Percentiles rank a stretch among this genome's conserved stretches.
Conservation (phyloP, 2,113 vertebrate species). For the Cinclus mexicanus region DNA sequence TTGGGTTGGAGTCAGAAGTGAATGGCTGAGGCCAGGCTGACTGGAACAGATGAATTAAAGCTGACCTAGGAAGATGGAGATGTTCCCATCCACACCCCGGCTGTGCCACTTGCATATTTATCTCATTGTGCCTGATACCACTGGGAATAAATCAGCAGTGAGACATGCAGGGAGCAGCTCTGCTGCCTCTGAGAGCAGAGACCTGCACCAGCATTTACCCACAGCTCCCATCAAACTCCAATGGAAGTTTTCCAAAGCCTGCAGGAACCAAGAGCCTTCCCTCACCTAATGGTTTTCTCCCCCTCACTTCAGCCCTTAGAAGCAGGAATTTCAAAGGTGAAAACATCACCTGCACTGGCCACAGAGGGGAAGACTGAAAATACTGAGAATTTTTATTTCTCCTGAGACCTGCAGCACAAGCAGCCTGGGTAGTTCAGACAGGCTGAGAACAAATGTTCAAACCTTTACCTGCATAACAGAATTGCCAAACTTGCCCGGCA, state of each 20-base stretch:
- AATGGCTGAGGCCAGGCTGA: background rate
- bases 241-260: background rate
- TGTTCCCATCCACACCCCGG: background rate
- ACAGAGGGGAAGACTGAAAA: background rate
- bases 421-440: background rate
- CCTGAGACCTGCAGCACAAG: background rate
- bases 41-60: constrained; percentile 22
- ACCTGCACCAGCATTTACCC: background rate
- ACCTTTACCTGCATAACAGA: background rate
- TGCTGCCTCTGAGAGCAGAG: background rate
- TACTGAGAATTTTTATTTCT: constrained; percentile 30
- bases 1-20: constrained; percentile 12
- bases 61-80: constrained; percentile 42
- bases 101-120: constrained; percentile 33
- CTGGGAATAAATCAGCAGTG: constrained; percentile 35
- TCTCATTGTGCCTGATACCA: background rate
- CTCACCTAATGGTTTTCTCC: background rate
- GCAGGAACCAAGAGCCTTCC: background rate
- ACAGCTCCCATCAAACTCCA: background rate
- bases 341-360: background rate
- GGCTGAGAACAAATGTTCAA: background rate
- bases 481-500: background rate
- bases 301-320: background rate
- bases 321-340: constrained; percentile 24
- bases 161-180: background rate